Conservation (phyloP, 2,888 invertebrate genomes). For the Drosophila paranaensis region DNA sequence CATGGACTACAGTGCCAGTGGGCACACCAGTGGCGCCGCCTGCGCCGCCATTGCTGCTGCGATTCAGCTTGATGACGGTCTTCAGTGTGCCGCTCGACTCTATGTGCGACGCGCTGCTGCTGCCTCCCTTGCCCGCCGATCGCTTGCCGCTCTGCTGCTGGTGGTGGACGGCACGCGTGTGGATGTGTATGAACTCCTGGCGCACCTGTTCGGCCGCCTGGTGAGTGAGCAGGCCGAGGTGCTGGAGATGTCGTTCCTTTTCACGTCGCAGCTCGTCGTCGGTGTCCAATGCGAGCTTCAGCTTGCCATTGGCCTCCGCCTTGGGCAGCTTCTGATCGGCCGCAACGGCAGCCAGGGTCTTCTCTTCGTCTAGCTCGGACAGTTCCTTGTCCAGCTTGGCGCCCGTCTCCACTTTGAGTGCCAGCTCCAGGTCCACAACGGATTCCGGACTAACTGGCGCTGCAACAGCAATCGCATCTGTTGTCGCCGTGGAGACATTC, state of each 20-base stretch:
- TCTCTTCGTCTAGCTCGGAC: conserved; percentile 45
- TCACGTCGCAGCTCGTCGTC: conserved; percentile 88
- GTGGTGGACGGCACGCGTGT: conserved; percentile 61
- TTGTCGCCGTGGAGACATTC: conserved; percentile 55
- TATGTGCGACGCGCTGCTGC: conserved; percentile 60
- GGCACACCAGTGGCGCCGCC: conserved; percentile 53
- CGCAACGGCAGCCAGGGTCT: conserved; percentile 40
- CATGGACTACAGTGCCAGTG: conserved; percentile 66
- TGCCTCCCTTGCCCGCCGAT: conserved; percentile 61
- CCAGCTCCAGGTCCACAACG: conserved; percentile 45
- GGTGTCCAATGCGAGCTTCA: conserved; percentile 25
- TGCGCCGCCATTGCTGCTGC: conserved; percentile 78
- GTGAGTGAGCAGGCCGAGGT: conserved; percentile 90
- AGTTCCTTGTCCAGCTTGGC: conserved; percentile 12
- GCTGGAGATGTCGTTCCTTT: conserved; percentile 91
- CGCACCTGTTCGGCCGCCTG: conserved; percentile 89
- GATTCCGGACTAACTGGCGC: conserved; percentile 17
- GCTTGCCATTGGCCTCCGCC: conserved; percentile 46
- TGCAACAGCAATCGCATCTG: conserved; percentile 17
- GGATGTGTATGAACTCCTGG: conserved; percentile 80
- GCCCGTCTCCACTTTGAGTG: conserved; percentile 39
- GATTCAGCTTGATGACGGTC: conserved; percentile 92
- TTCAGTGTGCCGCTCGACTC: conserved; percentile 93
- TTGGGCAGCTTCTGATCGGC: conserved; percentile 44
- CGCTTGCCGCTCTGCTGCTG: conserved; percentile 66